Conservation (phyloP, 2,797 vertebrate genomes). For the Microctenopoma stevenorrisi region DNA sequence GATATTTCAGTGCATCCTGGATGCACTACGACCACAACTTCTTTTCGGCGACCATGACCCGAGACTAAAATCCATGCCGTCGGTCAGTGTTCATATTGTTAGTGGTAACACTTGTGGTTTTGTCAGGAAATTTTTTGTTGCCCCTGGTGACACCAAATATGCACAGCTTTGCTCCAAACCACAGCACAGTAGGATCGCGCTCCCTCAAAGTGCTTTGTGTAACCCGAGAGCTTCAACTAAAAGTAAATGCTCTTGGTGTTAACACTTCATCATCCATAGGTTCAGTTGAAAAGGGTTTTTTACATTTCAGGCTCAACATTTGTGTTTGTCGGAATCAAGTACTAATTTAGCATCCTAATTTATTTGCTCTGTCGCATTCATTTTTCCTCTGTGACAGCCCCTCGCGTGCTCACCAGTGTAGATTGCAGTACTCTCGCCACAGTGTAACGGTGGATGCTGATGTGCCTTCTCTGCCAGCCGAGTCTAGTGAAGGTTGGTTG, state of each 20-base stretch:
- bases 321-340: background rate
- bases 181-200: slow-evolving; percentile 57
- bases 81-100: slow-evolving; percentile 48
- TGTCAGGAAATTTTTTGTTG: slow-evolving; percentile 60
- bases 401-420: slow-evolving; percentile 13
- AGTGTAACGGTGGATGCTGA: slow-evolving; percentile 50
- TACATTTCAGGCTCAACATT: slow-evolving; percentile 1
- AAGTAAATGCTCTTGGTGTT: slow-evolving; percentile 55
- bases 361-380: slow-evolving; percentile 7
- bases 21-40: slow-evolving; percentile 8
- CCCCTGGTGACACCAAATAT: slow-evolving; percentile 66
- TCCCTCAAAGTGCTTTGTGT: slow-evolving; percentile 66
- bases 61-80: slow-evolving; percentile 27
- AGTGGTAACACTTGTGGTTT: slow-evolving; percentile 61
- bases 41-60: slow-evolving; percentile 39
- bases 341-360: background rate
- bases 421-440: slow-evolving; percentile 24
- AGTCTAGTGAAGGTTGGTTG: slow-evolving; percentile 66
- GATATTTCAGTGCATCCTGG: slow-evolving; percentile 5
- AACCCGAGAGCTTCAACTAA: slow-evolving; percentile 62
- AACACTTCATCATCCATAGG: slow-evolving; percentile 31
- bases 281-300: slow-evolving; percentile 8
- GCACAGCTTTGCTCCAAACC: slow-evolving; percentile 61
- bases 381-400: background rate
- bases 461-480: slow-evolving; percentile 37